phyloP scores from a whole-genome alignment of 1,140 invertebrate genomes.

The Pachyrhynchus sulphureomaculatus region DNA sequence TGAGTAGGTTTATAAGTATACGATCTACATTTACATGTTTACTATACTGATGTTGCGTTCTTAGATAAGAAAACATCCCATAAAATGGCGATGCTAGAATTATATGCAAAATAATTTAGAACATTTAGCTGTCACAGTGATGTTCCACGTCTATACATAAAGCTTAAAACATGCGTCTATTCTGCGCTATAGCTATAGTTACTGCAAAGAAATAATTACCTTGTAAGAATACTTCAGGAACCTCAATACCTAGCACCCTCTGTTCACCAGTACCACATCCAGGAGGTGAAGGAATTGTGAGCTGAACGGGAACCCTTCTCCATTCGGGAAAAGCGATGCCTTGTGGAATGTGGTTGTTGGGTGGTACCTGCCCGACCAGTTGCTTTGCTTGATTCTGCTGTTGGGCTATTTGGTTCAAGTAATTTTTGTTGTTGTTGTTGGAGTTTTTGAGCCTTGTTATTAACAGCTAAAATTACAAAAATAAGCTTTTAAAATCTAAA shows the following conservation, averaged over 20 bases:
- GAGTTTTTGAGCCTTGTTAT: constrained; percentile 17
- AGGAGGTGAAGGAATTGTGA: constrained; percentile 49
- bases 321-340: constrained; percentile 49
- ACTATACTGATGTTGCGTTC: too few species aligned
- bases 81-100: too few species aligned
- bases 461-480: constrained; percentile 4
- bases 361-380: constrained; percentile 28
- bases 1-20: too few species aligned
- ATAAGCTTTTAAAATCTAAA: background rate
- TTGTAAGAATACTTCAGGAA: constrained; percentile 76
- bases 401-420: constrained; percentile 12
- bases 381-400: constrained; percentile 22
- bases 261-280: constrained; percentile 55
- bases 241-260: constrained; percentile 64
- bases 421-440: constrained; percentile 25
- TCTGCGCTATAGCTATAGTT: too few species aligned
- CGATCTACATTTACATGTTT: too few species aligned
- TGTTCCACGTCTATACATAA: too few species aligned
- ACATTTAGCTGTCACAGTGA: too few species aligned
- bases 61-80: too few species aligned
- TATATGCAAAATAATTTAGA: too few species aligned
- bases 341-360: constrained; percentile 35
- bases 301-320: constrained; percentile 58
- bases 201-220: too few species aligned
- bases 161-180: too few species aligned